These are phyloP conservation scores for Pristionchus japonicus DNA, from an alignment of 2,888 invertebrate species.

Conservation along the genomic window DNA sequence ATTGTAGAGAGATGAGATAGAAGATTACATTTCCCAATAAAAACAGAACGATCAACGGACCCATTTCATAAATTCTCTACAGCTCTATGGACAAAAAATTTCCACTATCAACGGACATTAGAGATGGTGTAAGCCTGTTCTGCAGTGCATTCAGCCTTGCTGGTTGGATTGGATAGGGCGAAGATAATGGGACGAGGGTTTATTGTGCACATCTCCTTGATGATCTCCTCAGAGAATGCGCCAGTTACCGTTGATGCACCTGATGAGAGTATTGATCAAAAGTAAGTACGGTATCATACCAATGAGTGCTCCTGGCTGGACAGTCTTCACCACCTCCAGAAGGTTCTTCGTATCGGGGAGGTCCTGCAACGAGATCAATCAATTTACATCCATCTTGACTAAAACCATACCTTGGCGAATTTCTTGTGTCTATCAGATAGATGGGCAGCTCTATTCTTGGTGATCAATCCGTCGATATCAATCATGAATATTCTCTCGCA, in stretches of 20 bases:
- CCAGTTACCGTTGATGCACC: slow-evolving; percentile 94
- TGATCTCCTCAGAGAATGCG: slow-evolving; percentile 91
- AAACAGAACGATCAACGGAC: background rate
- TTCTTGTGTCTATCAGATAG: slow-evolving; percentile 60
- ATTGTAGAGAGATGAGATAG: background rate
- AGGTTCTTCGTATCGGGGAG: slow-evolving; percentile 85
- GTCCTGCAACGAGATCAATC: slow-evolving; percentile 77
- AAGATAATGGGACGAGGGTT: slow-evolving; percentile 93
- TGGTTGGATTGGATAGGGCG: slow-evolving; percentile 97
- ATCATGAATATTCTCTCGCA: slow-evolving; percentile 89
- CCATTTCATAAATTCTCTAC: background rate
- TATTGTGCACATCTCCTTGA: slow-evolving; percentile 87
- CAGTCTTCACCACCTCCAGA: slow-evolving; percentile 84
- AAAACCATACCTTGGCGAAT: slow-evolving; percentile 55
- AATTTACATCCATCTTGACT: background rate
- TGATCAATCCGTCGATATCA: slow-evolving; percentile 94
- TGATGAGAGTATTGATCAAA: slow-evolving; percentile 72
- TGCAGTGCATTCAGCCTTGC: slow-evolving; percentile 99
- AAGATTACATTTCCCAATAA: no score
- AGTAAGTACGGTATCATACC: slow-evolving; percentile 80
- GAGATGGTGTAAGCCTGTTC: slow-evolving; percentile 92
- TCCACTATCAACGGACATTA: no score
- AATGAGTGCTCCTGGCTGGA: slow-evolving; percentile 91
- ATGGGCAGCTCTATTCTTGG: slow-evolving; percentile 79
- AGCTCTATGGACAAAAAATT: no score